phyloP scores from a whole-genome alignment of 1,140 invertebrate species.

The Neodiprion virginianus region DNA sequence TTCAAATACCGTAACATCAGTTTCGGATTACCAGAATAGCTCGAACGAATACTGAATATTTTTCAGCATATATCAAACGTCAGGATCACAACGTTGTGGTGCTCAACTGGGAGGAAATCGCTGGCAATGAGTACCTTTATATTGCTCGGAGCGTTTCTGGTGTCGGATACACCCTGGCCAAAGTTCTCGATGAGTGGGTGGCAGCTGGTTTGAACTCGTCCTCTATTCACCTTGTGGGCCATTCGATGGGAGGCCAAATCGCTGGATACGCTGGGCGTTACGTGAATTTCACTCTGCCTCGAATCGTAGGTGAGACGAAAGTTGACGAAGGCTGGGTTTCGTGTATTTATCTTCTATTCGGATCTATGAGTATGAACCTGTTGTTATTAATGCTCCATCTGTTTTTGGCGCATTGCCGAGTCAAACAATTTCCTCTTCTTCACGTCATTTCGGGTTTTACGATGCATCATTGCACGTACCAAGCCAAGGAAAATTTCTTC shows the following conservation, averaged over 20 bases:
- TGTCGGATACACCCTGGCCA: conserved; percentile 40
- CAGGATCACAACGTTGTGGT: conserved; percentile 54
- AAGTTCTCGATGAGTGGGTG: conserved; percentile 31
- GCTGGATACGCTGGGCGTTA: conserved; percentile 70
- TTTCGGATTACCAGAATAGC: not conserved
- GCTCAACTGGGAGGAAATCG: conserved; percentile 70
- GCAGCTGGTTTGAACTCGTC: conserved; percentile 34
- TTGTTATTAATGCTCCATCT: too few relatives aligned
- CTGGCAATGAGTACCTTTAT: conserved; percentile 64
- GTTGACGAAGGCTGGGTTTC: not conserved
- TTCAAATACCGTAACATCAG: too few relatives aligned
- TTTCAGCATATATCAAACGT: conserved; percentile 49
- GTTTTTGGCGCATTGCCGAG: too few relatives aligned
- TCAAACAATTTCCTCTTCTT: conserved; percentile 9
- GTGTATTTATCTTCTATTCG: too few relatives aligned
- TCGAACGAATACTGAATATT: not conserved
- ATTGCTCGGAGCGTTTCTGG: conserved; percentile 63
- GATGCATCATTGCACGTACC: too few relatives aligned
- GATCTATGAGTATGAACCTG: not conserved
- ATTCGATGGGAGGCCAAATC: conserved; percentile 79
- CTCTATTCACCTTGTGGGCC: conserved; percentile 74
- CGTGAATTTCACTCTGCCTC: conserved; percentile 39
- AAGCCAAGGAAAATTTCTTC: too few relatives aligned
- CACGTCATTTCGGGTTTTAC: too few relatives aligned
- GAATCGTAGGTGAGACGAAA: conserved; percentile 49